These are phyloP conservation scores for Poeciliopsis retropinna DNA, from an alignment of 2,113 vertebrate genomes.

Conservation along the genomic window DNA sequence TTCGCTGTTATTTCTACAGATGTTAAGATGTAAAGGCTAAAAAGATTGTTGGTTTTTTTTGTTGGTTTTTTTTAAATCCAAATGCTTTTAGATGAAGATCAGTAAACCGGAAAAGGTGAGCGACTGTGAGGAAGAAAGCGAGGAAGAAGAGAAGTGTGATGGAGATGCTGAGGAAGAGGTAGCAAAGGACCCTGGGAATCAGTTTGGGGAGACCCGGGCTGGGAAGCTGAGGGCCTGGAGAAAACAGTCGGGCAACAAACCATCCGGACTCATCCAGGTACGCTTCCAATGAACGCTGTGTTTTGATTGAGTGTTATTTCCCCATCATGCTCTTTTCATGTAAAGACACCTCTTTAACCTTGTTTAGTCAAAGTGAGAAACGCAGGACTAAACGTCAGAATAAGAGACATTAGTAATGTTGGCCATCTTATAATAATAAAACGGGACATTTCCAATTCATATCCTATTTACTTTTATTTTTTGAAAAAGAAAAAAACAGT, in stretches of 20 bases:
- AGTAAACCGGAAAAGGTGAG: conserved; percentile 37
- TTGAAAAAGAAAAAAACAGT: too few relatives aligned
- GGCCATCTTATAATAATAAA: too few relatives aligned
- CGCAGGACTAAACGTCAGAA: too few relatives aligned
- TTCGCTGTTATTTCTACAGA: too few relatives aligned
- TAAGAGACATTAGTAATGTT: too few relatives aligned
- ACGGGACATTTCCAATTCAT: too few relatives aligned
- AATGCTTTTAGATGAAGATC: conserved; percentile 71
- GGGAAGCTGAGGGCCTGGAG: conserved; percentile 84
- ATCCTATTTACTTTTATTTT: too few relatives aligned
- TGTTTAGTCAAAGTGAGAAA: too few relatives aligned
- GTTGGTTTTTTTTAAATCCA: neutral
- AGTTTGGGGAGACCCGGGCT: conserved; percentile 78
- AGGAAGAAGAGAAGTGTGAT: neutral
- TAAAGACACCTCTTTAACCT: neutral
- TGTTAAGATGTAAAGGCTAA: neutral
- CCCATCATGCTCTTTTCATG: too few relatives aligned
- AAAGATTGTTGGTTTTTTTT: too few relatives aligned
- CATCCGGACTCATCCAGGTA: conserved; percentile 86
- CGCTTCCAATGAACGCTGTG: neutral
- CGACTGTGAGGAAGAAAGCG: conserved; percentile 29
- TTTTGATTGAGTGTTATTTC: neutral
- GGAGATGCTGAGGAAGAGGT: neutral
- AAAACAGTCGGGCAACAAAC: conserved; percentile 60
- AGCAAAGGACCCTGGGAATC: neutral